These are phyloP conservation scores for Phoxinus phoxinus DNA, from an alignment of 2,113 vertebrate species.

Conservation along the genomic window DNA sequence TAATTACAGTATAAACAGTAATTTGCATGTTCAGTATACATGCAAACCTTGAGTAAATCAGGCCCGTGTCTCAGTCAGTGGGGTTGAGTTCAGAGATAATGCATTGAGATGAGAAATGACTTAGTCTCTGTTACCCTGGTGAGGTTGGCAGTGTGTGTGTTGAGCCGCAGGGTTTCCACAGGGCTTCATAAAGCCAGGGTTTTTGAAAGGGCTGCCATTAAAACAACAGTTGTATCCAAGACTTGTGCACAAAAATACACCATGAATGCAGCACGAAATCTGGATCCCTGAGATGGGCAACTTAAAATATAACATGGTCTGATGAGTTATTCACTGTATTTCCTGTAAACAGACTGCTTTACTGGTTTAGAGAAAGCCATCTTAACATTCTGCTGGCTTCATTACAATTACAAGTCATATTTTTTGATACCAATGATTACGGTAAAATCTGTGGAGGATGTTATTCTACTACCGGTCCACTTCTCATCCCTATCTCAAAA, in stretches of 20 bases:
- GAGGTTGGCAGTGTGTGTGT: not conserved
- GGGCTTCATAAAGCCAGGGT: not conserved
- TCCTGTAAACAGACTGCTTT: not conserved
- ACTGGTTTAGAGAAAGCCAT: not conserved
- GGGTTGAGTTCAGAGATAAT: not conserved
- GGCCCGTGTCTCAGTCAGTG: not conserved
- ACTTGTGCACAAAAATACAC: not conserved
- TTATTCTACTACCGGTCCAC: too few species aligned
- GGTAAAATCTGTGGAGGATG: not conserved
- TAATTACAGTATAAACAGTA: not conserved
- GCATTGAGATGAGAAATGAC: not conserved
- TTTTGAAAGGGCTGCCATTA: slow-evolving; percentile 6
- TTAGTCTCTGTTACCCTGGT: not conserved
- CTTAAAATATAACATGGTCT: slow-evolving; percentile 10
- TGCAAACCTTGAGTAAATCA: not conserved
- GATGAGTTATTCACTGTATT: not conserved
- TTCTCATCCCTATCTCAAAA: too few species aligned
- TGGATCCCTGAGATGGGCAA: not conserved
- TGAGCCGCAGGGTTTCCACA: not conserved
- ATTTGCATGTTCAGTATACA: too few species aligned
- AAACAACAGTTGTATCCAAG: not conserved
- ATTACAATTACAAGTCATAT: not conserved
- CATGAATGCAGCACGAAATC: not conserved
- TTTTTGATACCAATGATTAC: not conserved
- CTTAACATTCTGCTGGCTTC: not conserved